Percentiles rank a stretch among this genome's conserved stretches.
Conservation (phyloP, 1,140 invertebrate species). For the Lasioglossum baleicum region DNA sequence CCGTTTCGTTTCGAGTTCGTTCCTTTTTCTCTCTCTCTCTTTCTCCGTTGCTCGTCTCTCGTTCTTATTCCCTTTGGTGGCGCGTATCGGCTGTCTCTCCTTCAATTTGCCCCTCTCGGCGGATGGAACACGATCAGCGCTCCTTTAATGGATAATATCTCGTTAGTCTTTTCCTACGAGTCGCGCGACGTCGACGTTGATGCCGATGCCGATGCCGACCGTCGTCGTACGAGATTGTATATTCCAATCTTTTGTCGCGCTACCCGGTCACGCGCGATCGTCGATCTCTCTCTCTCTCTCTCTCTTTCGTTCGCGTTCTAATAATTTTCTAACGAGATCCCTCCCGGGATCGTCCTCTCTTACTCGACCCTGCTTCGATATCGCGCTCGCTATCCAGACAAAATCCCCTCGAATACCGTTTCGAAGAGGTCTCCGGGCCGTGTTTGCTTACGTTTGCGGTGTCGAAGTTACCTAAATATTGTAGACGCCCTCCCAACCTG, state of each 20-base stretch:
- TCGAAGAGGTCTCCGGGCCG: no score
- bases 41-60: neutral
- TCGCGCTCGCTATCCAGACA: no score
- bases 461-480: no score
- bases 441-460: no score
- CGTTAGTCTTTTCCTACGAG: neutral
- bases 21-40: neutral
- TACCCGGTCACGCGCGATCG: neutral
- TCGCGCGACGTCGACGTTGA: neutral
- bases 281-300: neutral
- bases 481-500: no score
- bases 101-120: neutral
- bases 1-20: neutral
- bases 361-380: neutral
- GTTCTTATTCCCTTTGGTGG: no score
- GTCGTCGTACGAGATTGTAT: neutral
- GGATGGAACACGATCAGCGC: neutral
- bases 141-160: constrained; percentile 13
- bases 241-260: neutral
- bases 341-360: neutral
- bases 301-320: neutral
- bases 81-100: neutral
- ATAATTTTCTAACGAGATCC: constrained; percentile 10
- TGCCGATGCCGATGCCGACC: neutral
- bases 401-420: no score